Conservation (phyloP, 2,113 vertebrate species). For the Illadopsis cleaveri region DNA sequence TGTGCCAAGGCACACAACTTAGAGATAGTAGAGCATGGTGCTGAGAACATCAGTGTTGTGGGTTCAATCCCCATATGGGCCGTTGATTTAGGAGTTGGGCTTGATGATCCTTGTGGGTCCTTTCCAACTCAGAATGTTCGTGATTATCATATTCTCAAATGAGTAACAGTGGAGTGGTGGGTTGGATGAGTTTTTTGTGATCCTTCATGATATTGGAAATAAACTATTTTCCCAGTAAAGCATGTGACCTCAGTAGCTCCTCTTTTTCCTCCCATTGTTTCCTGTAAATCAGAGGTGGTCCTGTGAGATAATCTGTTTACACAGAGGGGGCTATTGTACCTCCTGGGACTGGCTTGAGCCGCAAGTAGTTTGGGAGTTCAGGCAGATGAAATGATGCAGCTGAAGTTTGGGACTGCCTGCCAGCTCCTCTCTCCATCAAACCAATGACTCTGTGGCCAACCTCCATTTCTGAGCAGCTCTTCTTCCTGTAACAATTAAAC, state of each 20-base stretch:
- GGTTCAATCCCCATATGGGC: neutral
- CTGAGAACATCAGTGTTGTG: neutral
- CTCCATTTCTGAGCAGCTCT: neutral
- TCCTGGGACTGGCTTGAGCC: neutral
- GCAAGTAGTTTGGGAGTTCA: neutral
- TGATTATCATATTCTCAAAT: neutral
- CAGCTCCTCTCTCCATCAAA: neutral
- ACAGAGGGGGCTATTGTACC: neutral
- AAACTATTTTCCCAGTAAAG: neutral
- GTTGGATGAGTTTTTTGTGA: neutral
- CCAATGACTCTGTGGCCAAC: neutral
- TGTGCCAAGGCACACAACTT: neutral
- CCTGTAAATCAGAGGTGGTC: neutral
- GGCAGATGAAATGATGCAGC: slow-evolving; percentile 26
- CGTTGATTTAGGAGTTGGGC: neutral
- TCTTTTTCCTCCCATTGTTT: neutral
- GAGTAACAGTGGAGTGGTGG: neutral
- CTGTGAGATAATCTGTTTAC: neutral
- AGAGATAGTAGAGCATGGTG: neutral
- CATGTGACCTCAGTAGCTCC: neutral
- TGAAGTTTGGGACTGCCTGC: slow-evolving; percentile 5
- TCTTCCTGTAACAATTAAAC: slow-evolving; percentile 52
- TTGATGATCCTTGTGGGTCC: neutral
- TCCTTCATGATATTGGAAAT: neutral
- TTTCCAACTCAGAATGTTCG: neutral